Conservation (phyloP, 2,113 vertebrate species). For the Saguinus midas region DNA sequence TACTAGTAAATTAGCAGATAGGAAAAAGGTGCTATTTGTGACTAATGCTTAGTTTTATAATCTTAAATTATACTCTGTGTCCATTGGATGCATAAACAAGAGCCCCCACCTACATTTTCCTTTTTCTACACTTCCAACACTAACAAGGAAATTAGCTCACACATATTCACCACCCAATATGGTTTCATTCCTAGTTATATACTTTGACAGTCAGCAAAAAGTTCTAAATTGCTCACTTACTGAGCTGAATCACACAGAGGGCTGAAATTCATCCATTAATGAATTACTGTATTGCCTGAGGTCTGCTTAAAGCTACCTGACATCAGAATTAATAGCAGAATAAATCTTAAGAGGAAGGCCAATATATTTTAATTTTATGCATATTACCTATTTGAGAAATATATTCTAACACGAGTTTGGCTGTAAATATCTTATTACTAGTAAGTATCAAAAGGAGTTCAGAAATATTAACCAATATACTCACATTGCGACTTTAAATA, state of each 20-base stretch:
- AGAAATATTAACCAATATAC: conserved; percentile 44
- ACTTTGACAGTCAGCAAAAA: conserved; percentile 9
- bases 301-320: conserved; percentile 35
- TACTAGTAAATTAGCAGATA: conserved; percentile 1
- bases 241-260: neutral
- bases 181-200: neutral
- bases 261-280: conserved; percentile 19
- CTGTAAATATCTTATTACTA: conserved; percentile 54
- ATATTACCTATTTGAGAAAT: conserved; percentile 51
- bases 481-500: conserved; percentile 18
- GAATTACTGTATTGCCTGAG: conserved; percentile 26
- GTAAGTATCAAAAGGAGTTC: conserved; percentile 38
- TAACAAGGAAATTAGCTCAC: conserved; percentile 43
- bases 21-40: neutral
- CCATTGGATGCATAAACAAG: neutral
- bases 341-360: conserved; percentile 55
- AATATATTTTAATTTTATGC: conserved; percentile 62
- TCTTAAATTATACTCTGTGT: neutral
- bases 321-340: conserved; percentile 46
- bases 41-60: neutral
- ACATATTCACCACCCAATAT: neutral
- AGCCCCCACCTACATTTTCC: neutral
- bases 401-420: conserved; percentile 38
- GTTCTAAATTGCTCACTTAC: conserved; percentile 44
- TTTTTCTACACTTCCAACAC: neutral